These are phyloP conservation scores for Steatocranus sp. DNA, from an alignment of 2,797 vertebrate species.

Conservation along the genomic window DNA sequence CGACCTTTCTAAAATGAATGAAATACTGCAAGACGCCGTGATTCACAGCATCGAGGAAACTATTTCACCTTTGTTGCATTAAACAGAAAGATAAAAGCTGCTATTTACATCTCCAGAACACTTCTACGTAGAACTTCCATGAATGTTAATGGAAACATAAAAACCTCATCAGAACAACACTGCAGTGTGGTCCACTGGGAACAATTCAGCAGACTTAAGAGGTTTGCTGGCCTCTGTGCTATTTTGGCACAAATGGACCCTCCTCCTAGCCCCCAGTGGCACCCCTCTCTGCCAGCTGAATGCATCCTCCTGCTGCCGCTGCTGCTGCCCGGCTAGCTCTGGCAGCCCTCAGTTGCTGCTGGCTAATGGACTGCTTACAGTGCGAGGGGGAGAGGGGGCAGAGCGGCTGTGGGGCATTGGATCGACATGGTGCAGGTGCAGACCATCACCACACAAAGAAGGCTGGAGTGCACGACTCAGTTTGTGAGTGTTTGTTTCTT, in stretches of 20 bases:
- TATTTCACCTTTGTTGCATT: not conserved
- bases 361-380: constrained; percentile 50
- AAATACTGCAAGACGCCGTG: not conserved
- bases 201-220: constrained; percentile 18
- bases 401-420: not conserved
- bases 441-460: constrained; percentile 8
- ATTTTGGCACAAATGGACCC: constrained; percentile 34
- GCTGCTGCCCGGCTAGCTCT: constrained; percentile 32
- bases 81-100: not conserved
- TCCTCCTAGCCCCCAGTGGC: constrained; percentile 33
- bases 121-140: not conserved
- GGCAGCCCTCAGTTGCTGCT: constrained; percentile 25
- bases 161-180: not conserved
- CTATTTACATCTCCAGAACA: not conserved
- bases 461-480: constrained; percentile 6
- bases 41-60: not conserved
- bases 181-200: not conserved
- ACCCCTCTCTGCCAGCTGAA: constrained; percentile 36
- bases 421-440: constrained; percentile 37
- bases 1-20: not conserved
- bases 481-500: constrained; percentile 15
- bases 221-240: not conserved
- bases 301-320: constrained; percentile 39
- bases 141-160: not conserved
- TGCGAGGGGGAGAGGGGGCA: not conserved